Base-by-base conservation (phyloP, 2,797 vertebrate genomes). In the Helarctos malayanus region DNA sequence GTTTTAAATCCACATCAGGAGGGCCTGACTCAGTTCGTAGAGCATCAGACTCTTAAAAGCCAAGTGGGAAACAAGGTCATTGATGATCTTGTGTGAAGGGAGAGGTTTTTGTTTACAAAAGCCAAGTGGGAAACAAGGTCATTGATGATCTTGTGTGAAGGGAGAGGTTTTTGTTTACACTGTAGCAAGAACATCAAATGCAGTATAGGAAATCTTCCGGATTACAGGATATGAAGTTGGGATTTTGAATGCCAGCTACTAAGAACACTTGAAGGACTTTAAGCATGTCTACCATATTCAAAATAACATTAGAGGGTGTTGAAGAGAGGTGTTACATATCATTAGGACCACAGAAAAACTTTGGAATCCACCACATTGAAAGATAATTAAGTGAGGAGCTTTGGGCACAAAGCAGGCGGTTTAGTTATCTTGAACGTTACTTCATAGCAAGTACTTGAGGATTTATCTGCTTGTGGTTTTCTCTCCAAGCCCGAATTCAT, bases 381-480 rank as follows among this genome's bases (percentile, higher is more conserved):
- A 93, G 63, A 47, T 94, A 92, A 81, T 89, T 85, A 75, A 92
- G 68, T 69, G 68, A 91, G 38, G 54, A 68, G 69, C 59, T 91
- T 71, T 73, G 57, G 68, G 91, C 19, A 89, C 52, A 91, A 80
- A 94, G 73, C 35, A 89, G 81, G 56, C 71, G 52, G 21, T 95
- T 94, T 65, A 61, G 76, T 84, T 93, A 92, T 89, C 78, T 75
- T 83, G 14, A 65, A 35, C 21, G 19, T 96, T 92, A 61, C 92
- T 79, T 97, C 84, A 54, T 68, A 94, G 76, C 61, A 92, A 83
- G 52, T 96, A 38, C 79, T 80, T 65, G 23, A 89, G 94, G 61
- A 83, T 96, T 95, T 96, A 85, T 90, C 71, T 95, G 2, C 87
- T 76, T 86, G 73, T 68, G 47, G 21, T 86, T 96, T 92, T 93